phyloP scores from a whole-genome alignment of 2,888 invertebrate genomes.

The Lithophane ornitopus region DNA sequence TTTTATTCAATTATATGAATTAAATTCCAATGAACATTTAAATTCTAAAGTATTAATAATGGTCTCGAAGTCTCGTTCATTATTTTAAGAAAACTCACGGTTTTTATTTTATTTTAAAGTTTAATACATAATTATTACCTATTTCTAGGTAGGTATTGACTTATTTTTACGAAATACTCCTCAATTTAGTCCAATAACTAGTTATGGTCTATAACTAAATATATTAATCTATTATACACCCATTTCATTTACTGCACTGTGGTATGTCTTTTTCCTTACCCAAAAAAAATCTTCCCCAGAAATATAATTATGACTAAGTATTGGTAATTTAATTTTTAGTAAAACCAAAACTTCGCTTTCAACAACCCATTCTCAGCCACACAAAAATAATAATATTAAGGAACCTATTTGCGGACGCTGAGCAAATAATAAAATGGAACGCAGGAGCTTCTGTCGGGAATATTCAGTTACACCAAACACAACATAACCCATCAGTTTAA shows the following conservation, averaged over 20 bases:
- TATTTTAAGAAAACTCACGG: not conserved
- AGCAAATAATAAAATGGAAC: constrained; percentile 82
- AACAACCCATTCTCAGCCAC: constrained; percentile 34
- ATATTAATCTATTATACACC: not conserved
- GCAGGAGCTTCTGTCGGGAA: constrained; percentile 82
- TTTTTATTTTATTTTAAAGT: not conserved
- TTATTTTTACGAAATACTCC: not conserved
- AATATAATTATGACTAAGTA: not conserved
- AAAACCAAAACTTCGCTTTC: constrained; percentile 14
- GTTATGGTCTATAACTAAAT: too few species aligned
- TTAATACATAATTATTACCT: not conserved
- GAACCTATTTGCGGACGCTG: constrained; percentile 73
- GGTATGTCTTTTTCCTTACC: not conserved
- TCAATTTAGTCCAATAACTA: not conserved
- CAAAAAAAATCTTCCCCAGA: not conserved
- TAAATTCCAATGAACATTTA: not conserved
- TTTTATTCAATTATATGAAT: not conserved
- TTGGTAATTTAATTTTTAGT: not conserved
- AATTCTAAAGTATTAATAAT: not conserved
- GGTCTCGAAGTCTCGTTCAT: not conserved
- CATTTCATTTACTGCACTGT: not conserved
- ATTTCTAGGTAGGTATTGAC: too few species aligned
- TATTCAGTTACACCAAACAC: constrained; percentile 87
- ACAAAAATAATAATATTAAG: constrained; percentile 43
- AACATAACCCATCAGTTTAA: constrained; percentile 84